Conservation (phyloP, 2,888 invertebrate species). For the Coelopa pilipes region DNA sequence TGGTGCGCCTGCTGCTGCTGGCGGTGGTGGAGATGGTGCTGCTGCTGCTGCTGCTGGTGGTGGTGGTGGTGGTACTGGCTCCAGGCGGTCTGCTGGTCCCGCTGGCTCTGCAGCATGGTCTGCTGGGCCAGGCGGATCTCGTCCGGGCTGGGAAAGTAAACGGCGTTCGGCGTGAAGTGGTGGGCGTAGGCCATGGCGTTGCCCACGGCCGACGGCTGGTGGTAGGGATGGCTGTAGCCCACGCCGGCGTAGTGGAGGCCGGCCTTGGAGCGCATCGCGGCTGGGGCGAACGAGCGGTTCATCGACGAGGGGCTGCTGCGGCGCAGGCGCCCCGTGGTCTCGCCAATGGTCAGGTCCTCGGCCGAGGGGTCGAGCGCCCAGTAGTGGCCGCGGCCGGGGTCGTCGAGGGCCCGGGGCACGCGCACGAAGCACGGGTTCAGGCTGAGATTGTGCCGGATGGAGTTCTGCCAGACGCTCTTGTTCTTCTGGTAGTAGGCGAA, state of each 20-base stretch:
- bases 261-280: constrained; percentile 31
- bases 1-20: constrained; percentile 41
- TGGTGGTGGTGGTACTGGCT: constrained; percentile 43
- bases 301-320: constrained; percentile 63
- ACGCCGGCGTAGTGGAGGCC: constrained; percentile 30
- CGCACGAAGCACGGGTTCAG: constrained; percentile 96
- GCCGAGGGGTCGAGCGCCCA: constrained; percentile 97
- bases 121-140: constrained; percentile 45
- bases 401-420: constrained; percentile 94
- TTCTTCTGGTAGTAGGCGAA: constrained; percentile 97
- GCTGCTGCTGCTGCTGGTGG: constrained; percentile 38
- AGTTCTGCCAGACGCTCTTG: constrained; percentile 98
- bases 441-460: constrained; percentile 71
- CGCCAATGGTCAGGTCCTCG: constrained; percentile 96
- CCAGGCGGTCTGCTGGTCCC: constrained; percentile 42
- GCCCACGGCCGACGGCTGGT: constrained; percentile 39
- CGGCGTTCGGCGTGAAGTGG: constrained; percentile 49
- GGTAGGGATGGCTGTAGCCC: constrained; percentile 51
- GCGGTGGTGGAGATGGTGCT: constrained; percentile 38
- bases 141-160: constrained; percentile 55
- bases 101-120: constrained; percentile 38
- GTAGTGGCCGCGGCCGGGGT: constrained; percentile 98
- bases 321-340: constrained; percentile 93
- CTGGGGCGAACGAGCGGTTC: constrained; percentile 33
- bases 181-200: constrained; percentile 40